These are phyloP conservation scores for Cryptus armator DNA, from an alignment of 2,888 invertebrate species.

Conservation along the genomic window DNA sequence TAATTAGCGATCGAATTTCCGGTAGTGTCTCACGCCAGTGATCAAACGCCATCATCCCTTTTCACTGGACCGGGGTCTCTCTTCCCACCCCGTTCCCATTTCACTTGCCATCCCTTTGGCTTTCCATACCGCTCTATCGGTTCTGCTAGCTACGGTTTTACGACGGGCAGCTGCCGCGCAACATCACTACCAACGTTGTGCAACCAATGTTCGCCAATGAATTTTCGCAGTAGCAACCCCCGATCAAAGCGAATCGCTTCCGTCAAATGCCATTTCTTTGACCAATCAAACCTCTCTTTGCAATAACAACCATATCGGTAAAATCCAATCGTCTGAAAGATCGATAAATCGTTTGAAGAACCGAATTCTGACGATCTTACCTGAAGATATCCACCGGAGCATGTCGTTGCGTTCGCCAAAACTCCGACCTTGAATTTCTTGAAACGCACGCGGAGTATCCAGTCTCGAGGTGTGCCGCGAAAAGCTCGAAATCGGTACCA, in stretches of 20 bases:
- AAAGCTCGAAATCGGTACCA: conserved; percentile 96
- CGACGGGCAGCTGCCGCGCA: conserved; percentile 1
- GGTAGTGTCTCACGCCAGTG: conserved; percentile 54
- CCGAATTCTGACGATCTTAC: conserved; percentile 85
- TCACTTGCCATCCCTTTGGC: conserved; percentile 8
- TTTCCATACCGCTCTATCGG: conserved; percentile 4
- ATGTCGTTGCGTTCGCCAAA: conserved; percentile 94
- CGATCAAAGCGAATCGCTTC: conserved; percentile 13
- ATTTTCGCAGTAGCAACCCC: conserved; percentile 1
- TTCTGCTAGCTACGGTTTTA: conserved; percentile 42
- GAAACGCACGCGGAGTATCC: conserved; percentile 95
- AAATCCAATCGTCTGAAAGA: neutral
- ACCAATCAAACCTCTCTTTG: neutral
- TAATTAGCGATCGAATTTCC: conserved; percentile 66
- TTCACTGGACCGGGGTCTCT: conserved; percentile 12
- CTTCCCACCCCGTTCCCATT: neutral
- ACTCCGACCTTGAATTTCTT: conserved; percentile 97
- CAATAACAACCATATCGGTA: neutral
- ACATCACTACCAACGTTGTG: neutral
- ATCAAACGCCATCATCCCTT: conserved; percentile 56
- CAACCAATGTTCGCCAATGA: conserved; percentile 14
- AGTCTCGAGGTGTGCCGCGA: conserved; percentile 94
- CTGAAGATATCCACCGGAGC: conserved; percentile 96
- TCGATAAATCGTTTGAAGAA: neutral
- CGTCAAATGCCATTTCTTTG: conserved; percentile 7